phyloP scores from a whole-genome alignment of 2,113 vertebrate genomes.

The Ursus arctos region DNA sequence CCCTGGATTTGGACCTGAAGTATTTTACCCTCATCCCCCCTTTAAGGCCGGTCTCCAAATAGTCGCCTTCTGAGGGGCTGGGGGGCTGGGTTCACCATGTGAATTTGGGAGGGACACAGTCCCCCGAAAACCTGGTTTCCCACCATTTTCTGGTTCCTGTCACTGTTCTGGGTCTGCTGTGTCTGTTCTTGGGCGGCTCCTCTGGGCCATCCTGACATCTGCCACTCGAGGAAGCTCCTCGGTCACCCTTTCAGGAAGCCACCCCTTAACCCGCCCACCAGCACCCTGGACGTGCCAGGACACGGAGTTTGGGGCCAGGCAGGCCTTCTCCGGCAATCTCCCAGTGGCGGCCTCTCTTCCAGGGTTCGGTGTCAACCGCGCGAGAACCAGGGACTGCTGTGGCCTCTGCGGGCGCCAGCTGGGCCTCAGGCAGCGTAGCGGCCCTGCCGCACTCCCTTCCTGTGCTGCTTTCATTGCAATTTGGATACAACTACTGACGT shows the following conservation, averaged over 20 bases:
- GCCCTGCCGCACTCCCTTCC: too few species aligned
- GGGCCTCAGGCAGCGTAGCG: too few species aligned
- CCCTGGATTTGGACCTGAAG: too few species aligned
- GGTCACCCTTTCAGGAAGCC: not conserved
- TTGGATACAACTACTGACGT: fast-evolving
- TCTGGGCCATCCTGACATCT: not conserved
- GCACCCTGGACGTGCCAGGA: not conserved
- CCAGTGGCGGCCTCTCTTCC: too few species aligned
- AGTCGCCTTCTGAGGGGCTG: not conserved
- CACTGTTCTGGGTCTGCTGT: not conserved
- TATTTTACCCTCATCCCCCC: not conserved
- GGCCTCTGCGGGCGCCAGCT: fast-evolving
- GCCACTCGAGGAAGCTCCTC: not conserved
- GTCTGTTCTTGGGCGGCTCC: not conserved
- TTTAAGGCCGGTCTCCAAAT: not conserved
- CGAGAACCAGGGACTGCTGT: not conserved
- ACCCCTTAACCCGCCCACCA: not conserved
- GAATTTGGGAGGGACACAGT: not conserved
- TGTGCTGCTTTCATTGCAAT: fast-evolving
- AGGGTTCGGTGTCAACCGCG: not conserved
- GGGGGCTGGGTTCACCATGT: not conserved
- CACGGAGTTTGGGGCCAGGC: not conserved
- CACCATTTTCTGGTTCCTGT: not conserved
- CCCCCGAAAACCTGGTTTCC: not conserved
- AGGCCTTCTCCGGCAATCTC: not conserved